Evolutionary conservation across 2,888 invertebrate species (phyloP).

Genomic region (Trachelus tabidus): DNA sequence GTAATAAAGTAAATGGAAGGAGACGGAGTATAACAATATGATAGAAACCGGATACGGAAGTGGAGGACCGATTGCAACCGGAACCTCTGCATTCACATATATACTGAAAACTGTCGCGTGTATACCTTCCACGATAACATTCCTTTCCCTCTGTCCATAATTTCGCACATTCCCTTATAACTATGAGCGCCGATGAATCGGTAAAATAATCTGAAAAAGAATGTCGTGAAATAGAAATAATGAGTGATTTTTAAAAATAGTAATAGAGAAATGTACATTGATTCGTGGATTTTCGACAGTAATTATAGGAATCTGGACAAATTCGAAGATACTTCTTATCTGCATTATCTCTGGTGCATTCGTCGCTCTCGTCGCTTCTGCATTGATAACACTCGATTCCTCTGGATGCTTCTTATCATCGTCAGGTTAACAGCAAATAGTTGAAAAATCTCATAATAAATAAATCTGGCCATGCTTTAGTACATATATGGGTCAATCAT

Average conservation of each 20-base stretch:
- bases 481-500: too few relatives aligned
- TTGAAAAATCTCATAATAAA: neutral
- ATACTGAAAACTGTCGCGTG: slow-evolving; percentile 46
- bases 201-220: slow-evolving; percentile 47
- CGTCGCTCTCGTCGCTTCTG: slow-evolving; percentile 36
- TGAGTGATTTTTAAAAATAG: neutral
- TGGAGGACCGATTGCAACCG: slow-evolving; percentile 44
- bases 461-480: neutral
- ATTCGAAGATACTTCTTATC: slow-evolving; percentile 37
- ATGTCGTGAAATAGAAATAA: neutral
- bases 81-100: slow-evolving; percentile 47
- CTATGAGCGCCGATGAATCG: slow-evolving; percentile 32
- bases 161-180: slow-evolving; percentile 46
- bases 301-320: slow-evolving; percentile 38
- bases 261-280: too few relatives aligned
- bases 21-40: too few relatives aligned
- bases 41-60: neutral
- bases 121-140: slow-evolving; percentile 49
- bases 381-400: slow-evolving; percentile 50
- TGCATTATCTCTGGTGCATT: slow-evolving; percentile 34
- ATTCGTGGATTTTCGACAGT: slow-evolving; percentile 43
- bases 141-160: slow-evolving; percentile 28
- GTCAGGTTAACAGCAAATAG: too few relatives aligned
- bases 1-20: too few relatives aligned
- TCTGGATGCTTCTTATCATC: slow-evolving; percentile 32